A percentile compares a stretch with the other conserved stretches of the same genome.
These are phyloP conservation scores for Centroberyx gerrardi DNA, from an alignment of 2,797 vertebrate species.

Conservation along the genomic window DNA sequence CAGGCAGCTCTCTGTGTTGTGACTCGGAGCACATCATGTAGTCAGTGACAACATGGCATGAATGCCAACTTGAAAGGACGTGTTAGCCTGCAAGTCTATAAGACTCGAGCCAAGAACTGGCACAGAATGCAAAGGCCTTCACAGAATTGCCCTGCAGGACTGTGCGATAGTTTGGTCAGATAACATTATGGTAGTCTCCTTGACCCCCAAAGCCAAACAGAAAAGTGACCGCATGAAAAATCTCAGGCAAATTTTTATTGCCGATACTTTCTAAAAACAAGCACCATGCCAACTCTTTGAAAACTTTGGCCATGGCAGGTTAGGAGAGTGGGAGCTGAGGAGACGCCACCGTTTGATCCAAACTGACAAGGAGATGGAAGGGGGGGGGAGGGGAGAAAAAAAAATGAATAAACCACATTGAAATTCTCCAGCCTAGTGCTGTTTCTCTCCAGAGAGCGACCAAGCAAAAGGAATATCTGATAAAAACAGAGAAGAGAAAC, in stretches of 20 bases:
- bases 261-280: constrained; percentile 23
- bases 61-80: background rate
- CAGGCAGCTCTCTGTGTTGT: background rate
- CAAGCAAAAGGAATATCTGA: constrained; percentile 84
- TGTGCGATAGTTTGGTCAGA: background rate
- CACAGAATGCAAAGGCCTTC: background rate
- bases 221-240: background rate
- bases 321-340: constrained; percentile 45
- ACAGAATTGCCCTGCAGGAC: background rate
- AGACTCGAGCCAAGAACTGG: background rate
- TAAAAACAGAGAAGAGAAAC: constrained; percentile 74
- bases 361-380: constrained; percentile 56
- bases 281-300: constrained; percentile 18
- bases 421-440: constrained; percentile 69
- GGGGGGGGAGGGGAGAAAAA: background rate
- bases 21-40: background rate
- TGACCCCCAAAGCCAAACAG: constrained; percentile 1
- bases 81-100: background rate
- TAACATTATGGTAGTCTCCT: background rate
- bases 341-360: constrained; percentile 63
- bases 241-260: constrained; percentile 9
- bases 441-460: constrained; percentile 64
- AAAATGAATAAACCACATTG: constrained; percentile 68
- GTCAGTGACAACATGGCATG: background rate
- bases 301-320: constrained; percentile 22